These are phyloP conservation scores for Rhinolophus ferrumequinum DNA, from an alignment of 2,113 vertebrate species.

Conservation along the genomic window DNA sequence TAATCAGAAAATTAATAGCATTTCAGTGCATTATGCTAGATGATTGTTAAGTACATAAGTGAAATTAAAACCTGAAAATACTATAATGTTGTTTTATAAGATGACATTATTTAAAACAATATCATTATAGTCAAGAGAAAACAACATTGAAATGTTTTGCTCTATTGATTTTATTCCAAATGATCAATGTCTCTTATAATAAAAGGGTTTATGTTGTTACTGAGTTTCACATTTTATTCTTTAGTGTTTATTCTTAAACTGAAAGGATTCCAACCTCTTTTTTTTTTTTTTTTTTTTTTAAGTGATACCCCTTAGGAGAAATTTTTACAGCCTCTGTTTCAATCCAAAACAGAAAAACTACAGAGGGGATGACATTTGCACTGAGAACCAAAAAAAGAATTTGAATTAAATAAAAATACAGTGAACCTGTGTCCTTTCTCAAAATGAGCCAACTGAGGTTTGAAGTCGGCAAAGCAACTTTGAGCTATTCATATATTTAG, in stretches of 20 bases:
- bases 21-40: slow-evolving; percentile 51
- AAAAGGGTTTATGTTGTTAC: background rate
- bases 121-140: background rate
- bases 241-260: background rate
- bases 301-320: background rate
- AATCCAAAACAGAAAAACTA: background rate
- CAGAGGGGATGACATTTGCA: background rate
- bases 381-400: background rate
- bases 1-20: slow-evolving; percentile 69
- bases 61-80: slow-evolving; percentile 66
- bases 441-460: background rate
- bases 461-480: background rate
- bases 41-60: slow-evolving; percentile 64
- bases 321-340: background rate
- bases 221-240: background rate
- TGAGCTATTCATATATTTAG: background rate
- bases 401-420: slow-evolving; percentile 54
- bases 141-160: slow-evolving; percentile 8
- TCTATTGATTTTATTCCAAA: slow-evolving; percentile 41
- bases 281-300: background rate
- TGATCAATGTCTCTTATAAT: slow-evolving; percentile 6
- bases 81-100: slow-evolving; percentile 23
- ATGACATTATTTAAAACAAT: slow-evolving; percentile 63
- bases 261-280: background rate
- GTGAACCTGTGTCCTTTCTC: background rate